Conservation (phyloP, 2,113 vertebrate species). For the Phylloscopus trochilus region DNA sequence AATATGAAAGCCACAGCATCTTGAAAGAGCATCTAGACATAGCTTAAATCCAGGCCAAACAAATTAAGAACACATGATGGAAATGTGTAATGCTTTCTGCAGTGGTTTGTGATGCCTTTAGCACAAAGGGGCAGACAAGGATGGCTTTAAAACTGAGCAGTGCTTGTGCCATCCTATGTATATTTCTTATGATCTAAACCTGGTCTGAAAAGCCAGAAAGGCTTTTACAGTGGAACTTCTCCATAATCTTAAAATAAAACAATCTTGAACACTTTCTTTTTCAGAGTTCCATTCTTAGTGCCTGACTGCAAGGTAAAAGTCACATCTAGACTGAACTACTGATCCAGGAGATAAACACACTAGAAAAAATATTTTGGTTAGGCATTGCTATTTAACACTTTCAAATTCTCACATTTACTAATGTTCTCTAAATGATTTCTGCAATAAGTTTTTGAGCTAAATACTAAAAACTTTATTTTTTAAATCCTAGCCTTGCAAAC, state of each 20-base stretch:
- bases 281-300: neutral
- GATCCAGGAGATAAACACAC: neutral
- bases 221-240: neutral
- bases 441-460: neutral
- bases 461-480: neutral
- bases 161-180: neutral
- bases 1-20: slow-evolving; percentile 1
- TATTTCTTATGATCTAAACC: neutral
- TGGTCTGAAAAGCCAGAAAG: neutral
- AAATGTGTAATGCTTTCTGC: neutral
- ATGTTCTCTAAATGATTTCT: neutral
- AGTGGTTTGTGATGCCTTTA: neutral
- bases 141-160: neutral
- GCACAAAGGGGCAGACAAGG: neutral
- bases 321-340: neutral
- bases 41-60: neutral
- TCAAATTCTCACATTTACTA: neutral
- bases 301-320: neutral
- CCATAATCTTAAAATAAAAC: neutral
- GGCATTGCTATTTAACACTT: neutral
- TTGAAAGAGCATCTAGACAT: neutral
- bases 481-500: neutral
- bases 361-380: neutral
- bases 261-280: neutral
- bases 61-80: neutral